Evolutionary conservation across 1,140 invertebrate genomes (phyloP).

Genomic region (Leguminivora glycinivorella): DNA sequence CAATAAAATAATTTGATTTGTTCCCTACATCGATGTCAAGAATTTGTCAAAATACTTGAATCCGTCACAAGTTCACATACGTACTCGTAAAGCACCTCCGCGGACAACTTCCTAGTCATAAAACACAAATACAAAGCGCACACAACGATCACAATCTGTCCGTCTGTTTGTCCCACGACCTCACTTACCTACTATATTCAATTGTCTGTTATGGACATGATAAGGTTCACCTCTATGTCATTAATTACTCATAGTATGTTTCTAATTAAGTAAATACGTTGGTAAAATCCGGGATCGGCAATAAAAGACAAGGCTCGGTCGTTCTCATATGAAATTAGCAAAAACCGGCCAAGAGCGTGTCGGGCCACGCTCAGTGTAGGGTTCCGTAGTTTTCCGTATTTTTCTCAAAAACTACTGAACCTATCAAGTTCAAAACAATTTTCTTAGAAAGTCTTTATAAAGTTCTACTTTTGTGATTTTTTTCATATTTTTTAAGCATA

Average conservation of each 20-base stretch:
- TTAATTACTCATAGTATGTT: slow-evolving; percentile 61
- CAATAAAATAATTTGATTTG: no score
- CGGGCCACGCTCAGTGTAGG: no score
- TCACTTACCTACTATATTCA: slow-evolving; percentile 62
- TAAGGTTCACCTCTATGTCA: slow-evolving; percentile 51
- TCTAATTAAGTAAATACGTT: slow-evolving; percentile 38
- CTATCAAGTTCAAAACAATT: no score
- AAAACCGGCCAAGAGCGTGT: no score
- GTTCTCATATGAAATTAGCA: slow-evolving; percentile 32
- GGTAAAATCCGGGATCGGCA: slow-evolving; percentile 42
- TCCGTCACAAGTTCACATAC: neutral
- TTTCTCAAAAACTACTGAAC: no score
- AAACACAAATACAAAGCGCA: slow-evolving; percentile 55
- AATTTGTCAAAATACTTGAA: neutral
- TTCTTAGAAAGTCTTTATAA: no score
- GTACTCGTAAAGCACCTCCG: neutral
- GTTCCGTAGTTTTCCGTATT: no score
- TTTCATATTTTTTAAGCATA: no score
- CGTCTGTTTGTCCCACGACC: slow-evolving; percentile 60
- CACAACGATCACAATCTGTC: slow-evolving; percentile 62
- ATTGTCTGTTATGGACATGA: slow-evolving; percentile 54
- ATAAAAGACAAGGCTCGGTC: slow-evolving; percentile 28
- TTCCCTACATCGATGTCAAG: no score
- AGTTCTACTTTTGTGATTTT: no score
- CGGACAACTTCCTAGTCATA: slow-evolving; percentile 55